Evolutionary conservation across 1,140 invertebrate species (phyloP).

Genomic region (Lethocerus indicus): DNA sequence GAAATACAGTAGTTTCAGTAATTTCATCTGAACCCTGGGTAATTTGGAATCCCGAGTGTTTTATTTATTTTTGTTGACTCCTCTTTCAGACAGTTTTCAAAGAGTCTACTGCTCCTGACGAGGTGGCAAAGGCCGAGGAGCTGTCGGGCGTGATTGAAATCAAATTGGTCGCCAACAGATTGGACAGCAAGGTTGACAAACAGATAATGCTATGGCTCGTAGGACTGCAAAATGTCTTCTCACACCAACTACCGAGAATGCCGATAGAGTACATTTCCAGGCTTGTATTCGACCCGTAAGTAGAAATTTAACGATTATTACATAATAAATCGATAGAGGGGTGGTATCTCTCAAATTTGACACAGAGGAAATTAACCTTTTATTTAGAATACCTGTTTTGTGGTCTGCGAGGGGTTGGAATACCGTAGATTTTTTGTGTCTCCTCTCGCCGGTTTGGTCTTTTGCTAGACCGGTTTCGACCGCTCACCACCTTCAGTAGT

Average conservation of each 20-base stretch:
- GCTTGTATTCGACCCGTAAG: slow-evolving; percentile 91
- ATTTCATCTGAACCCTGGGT: too few relatives aligned
- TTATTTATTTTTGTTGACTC: too few relatives aligned
- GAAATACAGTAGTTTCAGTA: too few relatives aligned
- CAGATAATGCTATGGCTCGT: slow-evolving; percentile 88
- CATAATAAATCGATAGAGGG: background rate
- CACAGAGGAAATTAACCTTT: background rate
- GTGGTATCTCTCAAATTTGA: background rate
- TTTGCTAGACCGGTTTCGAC: too few relatives aligned
- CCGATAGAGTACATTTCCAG: slow-evolving; percentile 96
- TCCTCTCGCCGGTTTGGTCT: too few relatives aligned
- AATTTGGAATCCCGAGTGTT: too few relatives aligned
- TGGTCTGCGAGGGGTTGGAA: too few relatives aligned
- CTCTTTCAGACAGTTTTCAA: slow-evolving; percentile 47
- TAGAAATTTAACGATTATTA: too few relatives aligned
- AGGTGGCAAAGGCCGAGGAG: slow-evolving; percentile 81
- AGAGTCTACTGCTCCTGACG: slow-evolving; percentile 72
- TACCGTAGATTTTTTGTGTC: too few relatives aligned
- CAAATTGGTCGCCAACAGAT: slow-evolving; percentile 83
- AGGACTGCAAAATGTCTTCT: slow-evolving; percentile 89
- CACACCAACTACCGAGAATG: slow-evolving; percentile 91
- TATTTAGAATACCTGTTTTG: background rate
- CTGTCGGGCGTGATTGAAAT: slow-evolving; percentile 78
- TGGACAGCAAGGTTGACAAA: slow-evolving; percentile 69
- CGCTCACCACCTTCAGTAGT: too few relatives aligned